Conservation (phyloP, 2,797 vertebrate genomes). For the Euphonia xanthogaster region DNA sequence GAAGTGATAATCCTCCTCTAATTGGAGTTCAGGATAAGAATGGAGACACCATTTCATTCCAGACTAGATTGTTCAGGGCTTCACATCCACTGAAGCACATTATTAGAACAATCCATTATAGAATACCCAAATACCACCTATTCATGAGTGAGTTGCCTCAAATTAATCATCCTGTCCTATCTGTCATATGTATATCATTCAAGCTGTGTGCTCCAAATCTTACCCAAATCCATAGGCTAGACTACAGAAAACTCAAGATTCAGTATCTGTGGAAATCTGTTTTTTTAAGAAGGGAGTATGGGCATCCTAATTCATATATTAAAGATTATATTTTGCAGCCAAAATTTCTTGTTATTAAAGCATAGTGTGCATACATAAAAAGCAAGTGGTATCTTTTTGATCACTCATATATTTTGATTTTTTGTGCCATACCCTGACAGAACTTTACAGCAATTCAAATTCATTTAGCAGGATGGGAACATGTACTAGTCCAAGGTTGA, state of each 20-base stretch:
- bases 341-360: neutral
- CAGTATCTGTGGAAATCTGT: neutral
- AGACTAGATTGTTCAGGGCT: neutral
- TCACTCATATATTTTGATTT: neutral
- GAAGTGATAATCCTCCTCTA: neutral
- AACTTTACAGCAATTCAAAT: neutral
- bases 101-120: neutral
- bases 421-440: neutral
- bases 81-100: neutral
- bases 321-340: neutral
- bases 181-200: neutral
- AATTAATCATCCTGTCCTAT: neutral
- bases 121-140: neutral
- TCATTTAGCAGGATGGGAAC: neutral
- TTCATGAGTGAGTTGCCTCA: neutral
- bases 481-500: neutral
- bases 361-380: neutral
- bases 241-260: neutral
- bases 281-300: neutral
- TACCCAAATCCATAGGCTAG: neutral
- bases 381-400: neutral
- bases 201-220: neutral
- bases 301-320: neutral
- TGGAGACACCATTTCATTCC: neutral
- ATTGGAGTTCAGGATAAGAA: neutral